Base-by-base conservation (phyloP, 2,113 vertebrate genomes). In the Actenoides lindsayi region DNA sequence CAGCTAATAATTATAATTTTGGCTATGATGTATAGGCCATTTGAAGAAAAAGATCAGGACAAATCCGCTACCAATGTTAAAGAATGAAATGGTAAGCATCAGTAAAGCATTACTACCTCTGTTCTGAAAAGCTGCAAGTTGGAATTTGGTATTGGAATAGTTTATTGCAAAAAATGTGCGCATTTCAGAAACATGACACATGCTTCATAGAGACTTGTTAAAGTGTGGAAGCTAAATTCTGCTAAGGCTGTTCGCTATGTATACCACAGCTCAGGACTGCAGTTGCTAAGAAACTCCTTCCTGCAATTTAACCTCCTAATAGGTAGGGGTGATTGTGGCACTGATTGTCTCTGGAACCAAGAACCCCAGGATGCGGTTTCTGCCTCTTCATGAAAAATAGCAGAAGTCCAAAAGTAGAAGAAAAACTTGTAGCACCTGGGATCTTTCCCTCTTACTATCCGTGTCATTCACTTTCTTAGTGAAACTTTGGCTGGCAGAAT, bases 271-370 rank as follows among this genome's bases (percentile, higher is more conserved):
- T 10, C 24, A 44, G 48, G 12, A 18, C 0, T 76, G 31, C 70
- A 79, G 42, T 51, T 16, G 5, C 24, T 16, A 41, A 71, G 73
- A 67, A 96, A 64, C 9, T 42, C 16, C 64, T 76, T 63, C 6
- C 24, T 96, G 83, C 70, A 89, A 35, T 19, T 76, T 60, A 48
- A 76, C 76, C 62, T 77, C 48, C 16, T 41, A 25, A 30, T 6
- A 75, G 33, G 25, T 48, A 31, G 50, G 70, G 68, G 31, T 65
- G 78, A 71, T 71, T 67, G 60, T 82, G 87, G 65, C 74, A 89
- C 64, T 79, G 94, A 87, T 89, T 93, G 74, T 73, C 82, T 23
- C 70, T 31, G 74, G 65, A 94, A 79, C 35, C 9, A 39, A 87
- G 83, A 94, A 75, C 35, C 33, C 50, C 35, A 1, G 63, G 84